Conservation (phyloP, 2,113 vertebrate species). For the Saimiri boliviensis region DNA sequence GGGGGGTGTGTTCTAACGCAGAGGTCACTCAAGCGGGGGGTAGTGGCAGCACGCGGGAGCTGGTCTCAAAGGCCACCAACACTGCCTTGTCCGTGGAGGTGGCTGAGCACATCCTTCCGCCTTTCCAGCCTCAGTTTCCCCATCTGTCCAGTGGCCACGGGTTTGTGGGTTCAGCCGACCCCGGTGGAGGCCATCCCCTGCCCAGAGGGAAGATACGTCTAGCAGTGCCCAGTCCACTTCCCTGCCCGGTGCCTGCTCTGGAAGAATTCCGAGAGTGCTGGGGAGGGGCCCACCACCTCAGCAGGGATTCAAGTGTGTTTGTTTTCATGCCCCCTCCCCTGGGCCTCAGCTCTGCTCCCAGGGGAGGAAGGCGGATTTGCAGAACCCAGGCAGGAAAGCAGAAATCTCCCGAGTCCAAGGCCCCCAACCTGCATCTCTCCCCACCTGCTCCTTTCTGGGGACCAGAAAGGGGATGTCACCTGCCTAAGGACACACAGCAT, state of each 20-base stretch:
- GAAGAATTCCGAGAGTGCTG: not conserved
- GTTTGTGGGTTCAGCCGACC: not conserved
- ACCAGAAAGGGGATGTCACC: not conserved
- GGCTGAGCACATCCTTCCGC: accelerated
- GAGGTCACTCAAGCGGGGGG: not conserved
- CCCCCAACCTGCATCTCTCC: not conserved
- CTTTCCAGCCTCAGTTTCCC: not conserved
- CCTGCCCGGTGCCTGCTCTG: slow-evolving; percentile 39
- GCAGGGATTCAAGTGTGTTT: not conserved
- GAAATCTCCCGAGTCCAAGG: not conserved
- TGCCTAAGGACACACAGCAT: not conserved
- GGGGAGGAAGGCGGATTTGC: not conserved
- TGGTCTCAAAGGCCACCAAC: not conserved
- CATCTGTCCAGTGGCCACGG: not conserved
- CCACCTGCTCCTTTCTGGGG: not conserved
- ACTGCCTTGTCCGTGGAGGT: not conserved
- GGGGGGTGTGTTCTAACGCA: not conserved
- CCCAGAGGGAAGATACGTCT: not conserved
- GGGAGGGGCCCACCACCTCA: not conserved
- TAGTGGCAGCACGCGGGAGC: not conserved
- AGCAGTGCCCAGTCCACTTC: not conserved
- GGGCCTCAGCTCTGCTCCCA: not conserved
- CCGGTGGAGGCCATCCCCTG: not conserved
- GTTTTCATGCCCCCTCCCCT: not conserved
- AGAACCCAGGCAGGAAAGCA: not conserved